Percentiles rank a stretch among this genome's conserved stretches.
Evolutionary conservation across 1,140 invertebrate genomes (phyloP).

Genomic region (Galendromus occidentalis): DNA sequence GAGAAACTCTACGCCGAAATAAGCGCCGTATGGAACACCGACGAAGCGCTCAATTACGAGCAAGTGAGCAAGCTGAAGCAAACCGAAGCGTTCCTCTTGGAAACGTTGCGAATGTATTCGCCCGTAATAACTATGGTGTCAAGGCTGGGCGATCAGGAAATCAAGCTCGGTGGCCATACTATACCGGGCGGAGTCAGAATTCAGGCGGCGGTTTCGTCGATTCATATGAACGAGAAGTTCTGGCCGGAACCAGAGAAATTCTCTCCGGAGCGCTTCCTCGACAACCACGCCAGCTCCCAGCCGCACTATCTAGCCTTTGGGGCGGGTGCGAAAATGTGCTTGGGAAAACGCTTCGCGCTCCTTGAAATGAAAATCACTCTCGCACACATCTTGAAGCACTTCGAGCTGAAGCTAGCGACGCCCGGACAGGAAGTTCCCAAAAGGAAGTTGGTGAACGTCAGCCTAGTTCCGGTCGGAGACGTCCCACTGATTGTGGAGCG

Average conservation of each 20-base stretch:
- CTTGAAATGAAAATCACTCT: constrained; percentile 24
- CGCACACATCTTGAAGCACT: constrained; percentile 21
- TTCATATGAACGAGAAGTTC: constrained; percentile 28
- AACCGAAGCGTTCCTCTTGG: constrained; percentile 14
- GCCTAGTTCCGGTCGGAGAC: neutral
- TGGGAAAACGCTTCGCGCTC: constrained; percentile 25
- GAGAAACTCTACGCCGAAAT: constrained; percentile 28
- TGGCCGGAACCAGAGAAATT: constrained; percentile 30
- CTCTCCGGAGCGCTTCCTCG: constrained; percentile 26
- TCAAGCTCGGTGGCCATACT: constrained; percentile 25
- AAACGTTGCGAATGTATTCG: constrained; percentile 22
- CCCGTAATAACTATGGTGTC: constrained; percentile 19
- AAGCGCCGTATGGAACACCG: neutral
- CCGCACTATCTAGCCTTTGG: constrained; percentile 24
- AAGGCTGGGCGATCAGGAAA: constrained; percentile 15
- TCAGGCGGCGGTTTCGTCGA: constrained; percentile 24
- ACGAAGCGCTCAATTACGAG: neutral
- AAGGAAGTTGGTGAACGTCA: neutral
- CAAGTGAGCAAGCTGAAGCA: neutral
- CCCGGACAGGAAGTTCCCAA: neutral
- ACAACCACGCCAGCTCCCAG: neutral
- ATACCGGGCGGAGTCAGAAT: constrained; percentile 27
- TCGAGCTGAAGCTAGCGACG: constrained; percentile 16
- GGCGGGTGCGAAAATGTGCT: constrained; percentile 25
- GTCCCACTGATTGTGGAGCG: neutral